Evolutionary conservation across 2,888 invertebrate genomes (phyloP).

Genomic region (Branchellion lobata): DNA sequence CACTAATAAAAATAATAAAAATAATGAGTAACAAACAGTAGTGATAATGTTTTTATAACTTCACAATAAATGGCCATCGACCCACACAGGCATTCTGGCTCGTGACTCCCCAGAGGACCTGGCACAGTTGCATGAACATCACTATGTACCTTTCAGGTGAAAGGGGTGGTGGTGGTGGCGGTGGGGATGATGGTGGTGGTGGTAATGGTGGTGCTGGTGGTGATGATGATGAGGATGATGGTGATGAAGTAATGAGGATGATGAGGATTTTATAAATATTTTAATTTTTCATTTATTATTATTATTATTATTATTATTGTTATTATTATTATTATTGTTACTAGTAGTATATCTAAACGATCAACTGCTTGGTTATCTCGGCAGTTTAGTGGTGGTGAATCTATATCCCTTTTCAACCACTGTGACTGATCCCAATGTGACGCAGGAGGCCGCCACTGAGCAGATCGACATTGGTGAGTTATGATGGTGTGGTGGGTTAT

Average conservation of each 20-base stretch:
- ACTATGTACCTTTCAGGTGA: constrained; percentile 74
- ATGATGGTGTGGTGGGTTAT: not conserved
- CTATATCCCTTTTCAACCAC: constrained; percentile 91
- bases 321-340: constrained; percentile 19
- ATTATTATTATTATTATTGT: not conserved
- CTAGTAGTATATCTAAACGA: too few relatives aligned
- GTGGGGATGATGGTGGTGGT: not conserved
- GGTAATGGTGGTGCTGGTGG: not conserved
- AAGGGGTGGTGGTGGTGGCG: constrained; percentile 15
- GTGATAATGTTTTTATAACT: too few relatives aligned
- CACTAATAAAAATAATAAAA: too few relatives aligned
- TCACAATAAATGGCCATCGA: too few relatives aligned
- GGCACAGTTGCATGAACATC: constrained; percentile 77
- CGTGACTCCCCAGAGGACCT: constrained; percentile 76
- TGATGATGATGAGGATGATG: not conserved
- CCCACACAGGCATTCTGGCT: constrained; percentile 67
- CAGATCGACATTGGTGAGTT: constrained; percentile 84
- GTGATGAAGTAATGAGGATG: too few relatives aligned
- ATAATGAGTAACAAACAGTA: not conserved
- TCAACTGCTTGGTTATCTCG: too few relatives aligned
- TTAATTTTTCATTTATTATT: not conserved
- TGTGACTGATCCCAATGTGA: constrained; percentile 77
- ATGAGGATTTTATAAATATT: too few relatives aligned
- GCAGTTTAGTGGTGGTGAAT: constrained; percentile 83
- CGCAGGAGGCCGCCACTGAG: constrained; percentile 84